These are phyloP conservation scores for Cyphomyrus plagiostoma DNA, from an alignment of 2,113 vertebrate species.

Conservation along the genomic window DNA sequence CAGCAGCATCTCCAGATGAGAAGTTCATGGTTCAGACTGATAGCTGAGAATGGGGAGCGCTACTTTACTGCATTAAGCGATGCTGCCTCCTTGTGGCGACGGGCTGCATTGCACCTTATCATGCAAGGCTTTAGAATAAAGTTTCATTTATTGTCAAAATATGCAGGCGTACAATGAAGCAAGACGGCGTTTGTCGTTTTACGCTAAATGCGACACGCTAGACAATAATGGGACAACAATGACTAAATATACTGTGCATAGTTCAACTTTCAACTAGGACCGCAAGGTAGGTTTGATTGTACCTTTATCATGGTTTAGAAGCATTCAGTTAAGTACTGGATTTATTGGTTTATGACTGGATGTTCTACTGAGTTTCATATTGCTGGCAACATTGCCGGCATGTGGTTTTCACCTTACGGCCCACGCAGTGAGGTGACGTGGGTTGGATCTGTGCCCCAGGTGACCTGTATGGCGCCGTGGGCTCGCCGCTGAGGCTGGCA, in stretches of 20 bases:
- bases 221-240: not conserved
- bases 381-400: not conserved
- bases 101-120: not conserved
- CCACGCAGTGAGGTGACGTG: not conserved
- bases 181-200: not conserved
- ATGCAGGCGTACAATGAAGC: not conserved
- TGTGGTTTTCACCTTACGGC: not conserved
- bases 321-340: not conserved
- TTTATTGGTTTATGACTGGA: not conserved
- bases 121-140: not conserved
- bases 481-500: slow-evolving; percentile 73
- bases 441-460: slow-evolving; percentile 36
- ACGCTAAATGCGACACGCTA: not conserved
- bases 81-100: not conserved
- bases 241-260: not conserved
- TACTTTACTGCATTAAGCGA: not conserved
- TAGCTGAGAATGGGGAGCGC: not conserved
- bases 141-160: not conserved
- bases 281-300: not conserved
- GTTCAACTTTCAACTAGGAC: not conserved
- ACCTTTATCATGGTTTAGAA: not conserved
- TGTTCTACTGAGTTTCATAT: not conserved
- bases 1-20: not conserved
- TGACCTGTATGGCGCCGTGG: slow-evolving; percentile 77
- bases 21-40: not conserved